Percentiles rank a stretch among this genome's conserved stretches.
Evolutionary conservation across 2,113 vertebrate genomes (phyloP).

Genomic region (Lagopus muta): DNA sequence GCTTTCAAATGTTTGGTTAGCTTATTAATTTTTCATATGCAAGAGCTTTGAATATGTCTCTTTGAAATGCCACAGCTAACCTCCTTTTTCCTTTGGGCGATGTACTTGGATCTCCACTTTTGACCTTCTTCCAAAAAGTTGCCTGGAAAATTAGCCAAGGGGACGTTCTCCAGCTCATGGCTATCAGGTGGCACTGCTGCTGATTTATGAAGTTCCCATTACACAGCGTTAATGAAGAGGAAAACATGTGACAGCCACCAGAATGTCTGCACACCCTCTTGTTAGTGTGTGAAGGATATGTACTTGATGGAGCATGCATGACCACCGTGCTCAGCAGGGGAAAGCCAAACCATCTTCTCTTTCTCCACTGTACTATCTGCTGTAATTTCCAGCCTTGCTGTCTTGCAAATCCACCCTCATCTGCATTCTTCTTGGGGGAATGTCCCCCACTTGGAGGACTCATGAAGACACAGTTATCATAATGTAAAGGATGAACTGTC

Average conservation of each 20-base stretch:
- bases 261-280: fast-evolving
- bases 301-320: background rate
- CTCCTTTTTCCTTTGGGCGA: background rate
- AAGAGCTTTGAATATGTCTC: constrained; percentile 28
- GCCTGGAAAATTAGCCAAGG: background rate
- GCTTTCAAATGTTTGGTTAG: constrained; percentile 50
- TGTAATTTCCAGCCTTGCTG: background rate
- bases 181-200: background rate
- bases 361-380: background rate
- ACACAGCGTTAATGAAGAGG: background rate
- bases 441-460: background rate
- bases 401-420: background rate
- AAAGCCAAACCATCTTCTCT: background rate
- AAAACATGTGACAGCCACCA: background rate
- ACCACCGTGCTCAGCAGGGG: background rate
- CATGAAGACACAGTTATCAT: fast-evolving
- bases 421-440: background rate
- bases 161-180: fast-evolving
- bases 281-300: fast-evolving
- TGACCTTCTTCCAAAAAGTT: background rate
- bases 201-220: background rate
- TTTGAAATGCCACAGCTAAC: background rate
- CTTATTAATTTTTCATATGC: constrained; percentile 51
- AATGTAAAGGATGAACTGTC: background rate
- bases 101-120: background rate